Base-by-base conservation (phyloP, 2,888 invertebrate genomes). In the Stenchaetothrips biformis region DNA sequence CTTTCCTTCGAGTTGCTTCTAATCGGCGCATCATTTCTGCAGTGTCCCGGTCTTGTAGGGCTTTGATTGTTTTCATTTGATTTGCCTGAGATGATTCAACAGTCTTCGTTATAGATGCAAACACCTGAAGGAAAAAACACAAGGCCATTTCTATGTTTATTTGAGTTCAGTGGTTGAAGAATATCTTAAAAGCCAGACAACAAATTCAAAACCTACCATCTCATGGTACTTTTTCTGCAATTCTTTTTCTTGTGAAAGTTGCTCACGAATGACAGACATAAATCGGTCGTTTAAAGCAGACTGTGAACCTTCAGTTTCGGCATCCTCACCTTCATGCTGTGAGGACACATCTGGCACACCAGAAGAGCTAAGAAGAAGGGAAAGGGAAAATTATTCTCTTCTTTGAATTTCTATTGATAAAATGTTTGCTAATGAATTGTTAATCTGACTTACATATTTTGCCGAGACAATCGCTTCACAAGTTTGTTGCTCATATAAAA, bases 171-270 rank as follows among this genome's bases (percentile, higher is more conserved):
- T 18, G 18, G 13, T 53, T 0, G 18, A 18, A 53, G 53, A 53
- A 53, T 13, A 53, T 53, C 16, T 79, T 16, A 47, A 37, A 37
- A 37, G 37, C 37, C 37, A 37, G 37, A 37, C 48, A 77, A 27
- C 79, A 27, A 47, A 82, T 48, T 11, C 67, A 82, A 74, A 83
- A 84, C 87, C 86, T 82, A 89, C 87, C 78, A 90, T 89, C 84
- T 95, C 95, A 86, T 95, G 94, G 87, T 95, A 96, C 85, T 95
- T 94, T 85, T 95, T 92, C 79, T 94, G 91, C 82, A 97, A 86
- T 82, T 95, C 94, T 78, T 91, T 90, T 86, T 94, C 94, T 81
- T 92, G 91, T 49, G 89, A 87, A 59, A 92, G 90, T 82, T 94
- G 93, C 82, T 93, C 93, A 81, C 90, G 89, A 83, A 90, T 90